Percentiles rank a stretch among this genome's conserved stretches.
phyloP scores from a whole-genome alignment of 2,113 vertebrate genomes.

The Anolis sagrei region DNA sequence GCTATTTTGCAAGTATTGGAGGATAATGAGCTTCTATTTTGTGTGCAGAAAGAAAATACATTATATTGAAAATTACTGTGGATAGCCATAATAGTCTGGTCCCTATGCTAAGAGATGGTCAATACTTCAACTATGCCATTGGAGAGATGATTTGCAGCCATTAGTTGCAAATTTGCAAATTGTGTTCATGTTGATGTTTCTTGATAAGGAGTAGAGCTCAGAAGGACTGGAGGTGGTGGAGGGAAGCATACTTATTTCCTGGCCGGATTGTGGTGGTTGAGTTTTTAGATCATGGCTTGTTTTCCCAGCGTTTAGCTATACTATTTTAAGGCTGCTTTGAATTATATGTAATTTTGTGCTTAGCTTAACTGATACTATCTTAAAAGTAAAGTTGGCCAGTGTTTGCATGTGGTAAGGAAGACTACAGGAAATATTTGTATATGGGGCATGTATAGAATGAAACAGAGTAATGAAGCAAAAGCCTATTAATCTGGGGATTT shows the following conservation, averaged over 20 bases:
- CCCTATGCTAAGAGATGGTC: background rate
- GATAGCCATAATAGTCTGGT: background rate
- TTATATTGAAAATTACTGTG: background rate
- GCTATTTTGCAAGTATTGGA: background rate
- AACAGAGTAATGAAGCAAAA: background rate
- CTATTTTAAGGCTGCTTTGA: constrained; percentile 26
- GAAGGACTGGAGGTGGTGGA: background rate
- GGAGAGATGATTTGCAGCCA: background rate
- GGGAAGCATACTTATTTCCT: background rate
- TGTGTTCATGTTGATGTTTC: background rate
- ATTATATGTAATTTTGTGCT: constrained; percentile 34
- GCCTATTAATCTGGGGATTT: background rate
- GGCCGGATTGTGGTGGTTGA: background rate
- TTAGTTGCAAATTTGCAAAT: background rate
- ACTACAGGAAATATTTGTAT: background rate
- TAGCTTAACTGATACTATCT: constrained; percentile 18
- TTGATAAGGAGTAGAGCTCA: background rate
- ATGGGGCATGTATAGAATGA: background rate
- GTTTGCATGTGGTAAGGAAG: background rate
- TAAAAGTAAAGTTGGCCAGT: constrained; percentile 19
- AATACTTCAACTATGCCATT: background rate
- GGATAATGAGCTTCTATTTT: background rate
- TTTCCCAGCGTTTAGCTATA: background rate
- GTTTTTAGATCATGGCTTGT: background rate
- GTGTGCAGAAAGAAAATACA: background rate